Evolutionary conservation across 1,140 invertebrate species (phyloP).

Genomic region (Riptortus pedestris): DNA sequence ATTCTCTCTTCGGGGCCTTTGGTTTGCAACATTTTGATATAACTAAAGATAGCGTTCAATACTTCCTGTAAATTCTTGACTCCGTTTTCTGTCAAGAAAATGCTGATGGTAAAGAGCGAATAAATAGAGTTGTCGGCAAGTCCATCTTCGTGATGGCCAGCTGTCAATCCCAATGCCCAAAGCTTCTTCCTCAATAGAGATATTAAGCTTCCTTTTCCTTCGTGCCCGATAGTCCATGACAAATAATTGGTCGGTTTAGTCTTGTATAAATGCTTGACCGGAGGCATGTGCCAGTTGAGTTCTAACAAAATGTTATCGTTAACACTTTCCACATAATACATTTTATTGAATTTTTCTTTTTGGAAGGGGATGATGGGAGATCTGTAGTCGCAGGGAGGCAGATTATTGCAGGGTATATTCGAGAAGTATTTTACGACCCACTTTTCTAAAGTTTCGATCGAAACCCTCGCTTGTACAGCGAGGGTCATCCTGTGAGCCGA

Average conservation of each 20-base stretch:
- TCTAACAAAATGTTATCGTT: conserved; percentile 61
- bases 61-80: conserved; percentile 57
- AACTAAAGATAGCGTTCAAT: conserved; percentile 56
- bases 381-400: conserved; percentile 49
- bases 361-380: conserved; percentile 58
- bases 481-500: conserved; percentile 82
- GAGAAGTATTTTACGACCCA: conserved; percentile 53
- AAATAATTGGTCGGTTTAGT: conserved; percentile 69
- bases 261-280: conserved; percentile 58
- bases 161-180: conserved; percentile 70
- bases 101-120: conserved; percentile 56
- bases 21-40: conserved; percentile 55
- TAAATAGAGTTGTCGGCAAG: conserved; percentile 44
- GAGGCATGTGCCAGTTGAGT: conserved; percentile 70
- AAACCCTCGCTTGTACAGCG: conserved; percentile 66
- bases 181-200: conserved; percentile 71
- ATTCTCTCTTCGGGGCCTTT: conserved; percentile 54
- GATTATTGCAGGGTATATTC: conserved; percentile 50
- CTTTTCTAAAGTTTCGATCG: conserved; percentile 60
- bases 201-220: conserved; percentile 76
- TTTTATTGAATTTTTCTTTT: conserved; percentile 48
- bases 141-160: conserved; percentile 61
- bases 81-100: conserved; percentile 71
- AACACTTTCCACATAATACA: conserved; percentile 71
- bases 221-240: conserved; percentile 73